phyloP scores from a whole-genome alignment of 2,113 vertebrate genomes.

The Aleadryas rufinucha region DNA sequence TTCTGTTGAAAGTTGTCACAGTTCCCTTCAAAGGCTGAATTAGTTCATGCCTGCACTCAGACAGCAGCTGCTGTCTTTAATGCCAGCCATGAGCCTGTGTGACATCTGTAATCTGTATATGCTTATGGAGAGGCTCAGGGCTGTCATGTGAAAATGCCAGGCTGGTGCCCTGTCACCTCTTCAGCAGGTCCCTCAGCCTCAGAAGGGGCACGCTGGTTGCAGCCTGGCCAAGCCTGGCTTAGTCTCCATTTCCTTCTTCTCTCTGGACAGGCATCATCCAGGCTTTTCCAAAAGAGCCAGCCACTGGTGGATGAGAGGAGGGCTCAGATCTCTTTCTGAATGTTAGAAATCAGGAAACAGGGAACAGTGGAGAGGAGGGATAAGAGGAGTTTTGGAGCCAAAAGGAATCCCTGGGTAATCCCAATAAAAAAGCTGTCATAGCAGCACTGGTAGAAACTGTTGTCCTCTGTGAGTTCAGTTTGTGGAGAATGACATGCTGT shows the following conservation, averaged over 20 bases:
- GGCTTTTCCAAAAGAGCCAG: neutral
- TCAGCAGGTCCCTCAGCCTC: neutral
- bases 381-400: fast-evolving
- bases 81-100: neutral
- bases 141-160: neutral
- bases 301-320: neutral
- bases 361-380: neutral
- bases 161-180: fast-evolving
- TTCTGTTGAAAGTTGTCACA: neutral
- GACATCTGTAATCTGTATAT: neutral
- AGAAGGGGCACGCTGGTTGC: neutral
- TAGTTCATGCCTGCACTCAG: neutral
- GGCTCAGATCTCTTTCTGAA: neutral
- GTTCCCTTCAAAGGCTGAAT: neutral
- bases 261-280: neutral
- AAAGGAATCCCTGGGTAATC: neutral
- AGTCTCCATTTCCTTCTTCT: neutral
- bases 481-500: neutral
- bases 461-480: neutral
- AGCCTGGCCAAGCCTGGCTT: neutral
- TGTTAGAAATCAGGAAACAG: neutral
- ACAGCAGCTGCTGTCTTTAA: neutral
- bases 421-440: neutral
- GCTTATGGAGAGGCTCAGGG: neutral
- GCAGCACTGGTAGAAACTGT: neutral